A percentile compares a stretch with the other conserved stretches of the same genome.
phyloP scores from a whole-genome alignment of 2,888 invertebrate genomes.

The Ellobium chinense region DNA sequence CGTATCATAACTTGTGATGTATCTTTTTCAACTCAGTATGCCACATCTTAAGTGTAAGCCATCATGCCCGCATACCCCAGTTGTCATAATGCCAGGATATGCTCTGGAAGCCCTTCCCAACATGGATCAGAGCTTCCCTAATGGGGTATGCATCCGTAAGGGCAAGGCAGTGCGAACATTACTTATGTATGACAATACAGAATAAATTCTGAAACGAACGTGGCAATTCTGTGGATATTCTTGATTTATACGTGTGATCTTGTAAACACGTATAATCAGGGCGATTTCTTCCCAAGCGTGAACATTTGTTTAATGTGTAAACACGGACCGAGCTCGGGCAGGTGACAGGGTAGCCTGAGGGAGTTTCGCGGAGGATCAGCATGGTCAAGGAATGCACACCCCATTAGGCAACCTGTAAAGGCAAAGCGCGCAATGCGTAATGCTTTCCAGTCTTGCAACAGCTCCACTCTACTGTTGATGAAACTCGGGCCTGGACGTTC shows the following conservation, averaged over 20 bases:
- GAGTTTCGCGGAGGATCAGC: neutral
- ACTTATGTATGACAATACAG: neutral
- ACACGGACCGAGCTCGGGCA: neutral
- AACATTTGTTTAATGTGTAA: constrained; percentile 12
- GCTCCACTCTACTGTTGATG: neutral
- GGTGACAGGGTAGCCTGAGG: neutral
- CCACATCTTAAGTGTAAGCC: too few species aligned
- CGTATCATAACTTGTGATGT: too few species aligned
- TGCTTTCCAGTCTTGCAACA: neutral
- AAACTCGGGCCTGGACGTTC: neutral
- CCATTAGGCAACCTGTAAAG: neutral
- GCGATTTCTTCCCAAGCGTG: neutral
- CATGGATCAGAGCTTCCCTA: too few species aligned
- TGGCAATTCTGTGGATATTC: neutral
- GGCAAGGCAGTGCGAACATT: neutral
- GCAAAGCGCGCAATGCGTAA: neutral
- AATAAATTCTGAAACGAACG: neutral
- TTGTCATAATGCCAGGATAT: too few species aligned
- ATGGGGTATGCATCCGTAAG: too few species aligned
- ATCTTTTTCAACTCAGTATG: too few species aligned
- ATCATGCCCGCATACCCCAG: too few species aligned
- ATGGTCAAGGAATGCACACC: neutral
- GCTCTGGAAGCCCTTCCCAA: too few species aligned
- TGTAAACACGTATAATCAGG: neutral
- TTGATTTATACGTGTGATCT: neutral